Evolutionary conservation across 2,888 invertebrate genomes (phyloP), one percentile per base, ranked within the genome.

Genomic region (Cabera pusaria): DNA sequence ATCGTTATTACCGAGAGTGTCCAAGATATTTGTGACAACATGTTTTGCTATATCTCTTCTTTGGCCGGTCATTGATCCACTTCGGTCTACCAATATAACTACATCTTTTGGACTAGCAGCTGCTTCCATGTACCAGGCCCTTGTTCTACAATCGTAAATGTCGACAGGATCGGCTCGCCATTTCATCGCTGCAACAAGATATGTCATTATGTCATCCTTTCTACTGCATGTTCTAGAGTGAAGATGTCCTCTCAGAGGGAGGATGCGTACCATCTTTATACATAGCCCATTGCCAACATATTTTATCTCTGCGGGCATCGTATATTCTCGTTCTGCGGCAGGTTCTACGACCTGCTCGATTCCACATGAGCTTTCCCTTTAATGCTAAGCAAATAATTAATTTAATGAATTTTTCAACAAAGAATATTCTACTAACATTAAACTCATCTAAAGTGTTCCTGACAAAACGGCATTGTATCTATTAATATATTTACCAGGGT

Each of bases 71-170:
- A 97, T 97, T 48, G 97, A 97, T 39, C 98, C 97, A 64, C 97
- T 96, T 22, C 93, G 92, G 75, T 98, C 98, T 49, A 98, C 92
- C 57, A 98, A 90, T 56, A 98, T 90, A 36, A 92, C 93, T 7
- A 96, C 90, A 80, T 99, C 99, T 87, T 99, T 99, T 0, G 99
- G 97, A 71, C 97, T 98, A 4, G 98, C 96, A 5, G 99, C 98
- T 1, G 98, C 98, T 83, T 98, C 97, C 77, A 99, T 97, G 79
- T 97, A 99, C 98, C 98, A 98, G 32, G 95, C 95, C 59, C 98
- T 92, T 22, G 97, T 94, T 18, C 98, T 93, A 72, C 97, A 98
- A 81, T 99, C 99, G 79, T 96, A 99, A 46, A 98, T 92, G 80
- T 99, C 99, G 19, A 96, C 94, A 27, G 94, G 93, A 62, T 94